Percentiles rank a stretch among this genome's conserved stretches.
Conservation (phyloP, 2,113 vertebrate genomes). For the Hydrochoerus hydrochaeris region DNA sequence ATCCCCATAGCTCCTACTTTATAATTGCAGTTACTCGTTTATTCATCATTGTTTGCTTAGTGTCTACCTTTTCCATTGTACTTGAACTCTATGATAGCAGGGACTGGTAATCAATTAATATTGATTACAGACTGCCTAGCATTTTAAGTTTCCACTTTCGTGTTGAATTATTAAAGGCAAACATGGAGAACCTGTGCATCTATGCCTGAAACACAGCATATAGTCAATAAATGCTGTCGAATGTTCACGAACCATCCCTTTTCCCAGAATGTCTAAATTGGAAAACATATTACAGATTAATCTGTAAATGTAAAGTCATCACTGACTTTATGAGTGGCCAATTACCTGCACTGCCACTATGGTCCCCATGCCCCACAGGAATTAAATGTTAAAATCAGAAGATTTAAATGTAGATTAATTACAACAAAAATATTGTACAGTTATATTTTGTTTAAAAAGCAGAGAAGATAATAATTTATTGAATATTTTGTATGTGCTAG, state of each 20-base stretch:
- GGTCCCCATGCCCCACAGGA: fast-evolving
- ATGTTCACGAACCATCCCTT: not conserved
- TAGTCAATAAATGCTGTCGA: not conserved
- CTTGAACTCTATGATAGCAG: not conserved
- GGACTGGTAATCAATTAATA: conserved; percentile 29
- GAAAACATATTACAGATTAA: not conserved
- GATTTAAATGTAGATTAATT: not conserved
- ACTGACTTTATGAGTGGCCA: not conserved
- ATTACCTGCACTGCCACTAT: not conserved
- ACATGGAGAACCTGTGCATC: not conserved
- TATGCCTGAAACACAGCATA: not conserved
- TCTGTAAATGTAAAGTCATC: not conserved
- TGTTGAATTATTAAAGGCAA: conserved; percentile 53
- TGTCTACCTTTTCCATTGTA: not conserved
- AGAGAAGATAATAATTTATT: not conserved
- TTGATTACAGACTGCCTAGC: not conserved
- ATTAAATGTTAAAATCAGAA: not conserved
- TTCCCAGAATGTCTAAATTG: not conserved
- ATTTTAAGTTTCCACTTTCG: conserved; percentile 13
- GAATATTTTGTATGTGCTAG: not conserved
- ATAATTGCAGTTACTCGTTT: not conserved
- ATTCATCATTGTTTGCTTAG: conserved; percentile 11
- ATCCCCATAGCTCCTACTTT: not conserved
- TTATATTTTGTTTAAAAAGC: not conserved
- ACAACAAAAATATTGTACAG: not conserved